These are phyloP conservation scores for Melanostoma mellinum DNA, from an alignment of 2,888 invertebrate genomes.

Conservation along the genomic window DNA sequence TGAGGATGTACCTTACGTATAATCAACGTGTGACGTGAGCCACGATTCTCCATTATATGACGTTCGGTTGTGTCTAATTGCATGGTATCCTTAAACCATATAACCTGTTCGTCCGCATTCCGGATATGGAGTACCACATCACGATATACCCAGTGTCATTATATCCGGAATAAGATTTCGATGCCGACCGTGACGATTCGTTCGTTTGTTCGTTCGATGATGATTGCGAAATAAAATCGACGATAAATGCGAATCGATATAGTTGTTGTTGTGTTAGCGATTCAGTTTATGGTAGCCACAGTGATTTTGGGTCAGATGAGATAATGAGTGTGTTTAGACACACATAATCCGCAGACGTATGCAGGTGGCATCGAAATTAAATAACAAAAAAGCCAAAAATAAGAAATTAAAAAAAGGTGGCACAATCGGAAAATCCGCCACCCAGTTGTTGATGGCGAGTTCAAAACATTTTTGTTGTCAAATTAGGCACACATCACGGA, in stretches of 20 bases:
- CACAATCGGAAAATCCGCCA: slow-evolving; percentile 44
- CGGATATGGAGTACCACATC: slow-evolving; percentile 52
- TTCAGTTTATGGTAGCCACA: slow-evolving; percentile 19
- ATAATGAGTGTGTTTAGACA: slow-evolving; percentile 35
- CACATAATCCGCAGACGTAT: slow-evolving; percentile 14
- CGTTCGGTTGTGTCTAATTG: slow-evolving; percentile 87
- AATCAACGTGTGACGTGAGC: slow-evolving; percentile 86
- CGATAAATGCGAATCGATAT: slow-evolving; percentile 19
- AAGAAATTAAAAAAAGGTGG: slow-evolving; percentile 20
- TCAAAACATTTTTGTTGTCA: slow-evolving; percentile 62
- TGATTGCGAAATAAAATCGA: slow-evolving; percentile 3
- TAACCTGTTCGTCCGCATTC: slow-evolving; percentile 82
- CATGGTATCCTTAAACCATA: slow-evolving; percentile 88
- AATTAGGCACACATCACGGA: slow-evolving; percentile 61
- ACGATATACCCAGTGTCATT: slow-evolving; percentile 23
- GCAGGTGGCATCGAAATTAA: slow-evolving; percentile 1
- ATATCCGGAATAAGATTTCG: slow-evolving; percentile 38
- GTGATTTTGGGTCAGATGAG: slow-evolving; percentile 4
- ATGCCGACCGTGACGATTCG: slow-evolving; percentile 8
- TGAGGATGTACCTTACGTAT: slow-evolving; percentile 86
- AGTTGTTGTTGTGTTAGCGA: slow-evolving; percentile 1
- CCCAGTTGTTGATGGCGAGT: slow-evolving; percentile 12
- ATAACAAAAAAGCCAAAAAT: slow-evolving; percentile 12
- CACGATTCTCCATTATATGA: slow-evolving; percentile 86
- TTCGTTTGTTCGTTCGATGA: neutral